Evolutionary conservation across 1,140 invertebrate species (phyloP), one percentile per base, ranked within the genome.

Genomic region (Homarus americanus): DNA sequence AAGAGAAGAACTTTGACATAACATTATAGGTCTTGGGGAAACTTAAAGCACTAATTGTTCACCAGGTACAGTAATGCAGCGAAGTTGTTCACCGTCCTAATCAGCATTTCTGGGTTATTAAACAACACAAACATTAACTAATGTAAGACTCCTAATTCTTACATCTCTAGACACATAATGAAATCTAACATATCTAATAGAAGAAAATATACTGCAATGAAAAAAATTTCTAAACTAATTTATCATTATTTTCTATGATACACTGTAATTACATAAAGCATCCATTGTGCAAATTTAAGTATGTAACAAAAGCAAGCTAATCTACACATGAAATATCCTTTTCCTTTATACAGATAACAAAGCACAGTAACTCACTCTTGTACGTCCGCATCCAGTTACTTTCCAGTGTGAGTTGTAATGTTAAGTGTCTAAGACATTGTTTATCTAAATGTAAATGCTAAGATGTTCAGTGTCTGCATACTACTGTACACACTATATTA

Each of bases 1-100:
- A 69, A 83, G 82, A 63, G 82, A 83, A 83, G 82, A 83, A 40
- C 17, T 66, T 40, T 12, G 40, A 40, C 49, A 83, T n/a, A 69
- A 38, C 40, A 66, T 38, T 69, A 2, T 34, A 58, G 34, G 53
- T 53, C 28, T 66, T 58, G 34, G 12, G 24, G 20, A 40, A 20
- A 69, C 28, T 28, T 28, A 24, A 69, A 69, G 63, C 63, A 69
- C 9, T 69, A 58, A 63, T 58, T 20, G 15, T 36, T 63, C 32
- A 83, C 82, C 53, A 83, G 20, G 9, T n/a, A n/a, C n/a, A n/a
- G n/a, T 40, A 83, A 36, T n/a, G 63, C 82, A 82, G 53, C n/a
- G 40, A 79, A 79, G 15, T 28, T 44, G 40, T 79, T 49, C 40
- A 79, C 40, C 24, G 44, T 32, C 40, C 44, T 44, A 44, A 79